Conservation (phyloP, 2,113 vertebrate species). For the Noctilio leporinus region DNA sequence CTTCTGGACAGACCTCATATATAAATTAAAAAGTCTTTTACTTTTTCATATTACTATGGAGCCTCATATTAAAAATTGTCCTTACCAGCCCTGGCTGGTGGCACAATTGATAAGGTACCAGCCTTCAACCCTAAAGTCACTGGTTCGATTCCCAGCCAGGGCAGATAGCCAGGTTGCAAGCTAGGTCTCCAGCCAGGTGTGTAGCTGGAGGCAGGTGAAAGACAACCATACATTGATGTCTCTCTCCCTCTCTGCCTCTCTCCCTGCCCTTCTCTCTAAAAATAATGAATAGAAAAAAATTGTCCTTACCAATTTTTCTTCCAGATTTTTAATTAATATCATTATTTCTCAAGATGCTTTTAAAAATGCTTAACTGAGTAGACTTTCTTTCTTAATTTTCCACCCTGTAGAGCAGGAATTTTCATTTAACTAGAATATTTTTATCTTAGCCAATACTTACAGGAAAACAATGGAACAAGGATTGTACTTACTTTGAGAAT, state of each 20-base stretch:
- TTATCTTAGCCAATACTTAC: not conserved
- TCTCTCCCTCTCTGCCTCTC: no score
- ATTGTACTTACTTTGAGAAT: not conserved
- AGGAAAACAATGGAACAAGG: not conserved
- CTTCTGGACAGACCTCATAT: not conserved
- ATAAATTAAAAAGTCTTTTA: not conserved
- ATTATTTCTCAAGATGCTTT: not conserved
- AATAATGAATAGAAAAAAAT: no score
- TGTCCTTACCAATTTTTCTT: not conserved
- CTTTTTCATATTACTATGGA: not conserved
- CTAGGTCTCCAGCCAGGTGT: no score
- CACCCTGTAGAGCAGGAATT: not conserved
- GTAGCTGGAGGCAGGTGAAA: no score
- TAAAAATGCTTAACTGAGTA: not conserved
- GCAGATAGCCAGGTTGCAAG: no score
- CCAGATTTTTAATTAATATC: not conserved
- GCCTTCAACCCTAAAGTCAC: no score
- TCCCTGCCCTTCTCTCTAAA: no score
- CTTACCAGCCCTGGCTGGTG: no score
- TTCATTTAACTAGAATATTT: not conserved
- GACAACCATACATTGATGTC: no score
- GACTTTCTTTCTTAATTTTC: not conserved
- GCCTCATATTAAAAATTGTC: not conserved
- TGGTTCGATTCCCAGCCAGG: no score
- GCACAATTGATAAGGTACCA: no score